phyloP scores from a whole-genome alignment of 2,113 vertebrate species.

The Taurulus bubalis region DNA sequence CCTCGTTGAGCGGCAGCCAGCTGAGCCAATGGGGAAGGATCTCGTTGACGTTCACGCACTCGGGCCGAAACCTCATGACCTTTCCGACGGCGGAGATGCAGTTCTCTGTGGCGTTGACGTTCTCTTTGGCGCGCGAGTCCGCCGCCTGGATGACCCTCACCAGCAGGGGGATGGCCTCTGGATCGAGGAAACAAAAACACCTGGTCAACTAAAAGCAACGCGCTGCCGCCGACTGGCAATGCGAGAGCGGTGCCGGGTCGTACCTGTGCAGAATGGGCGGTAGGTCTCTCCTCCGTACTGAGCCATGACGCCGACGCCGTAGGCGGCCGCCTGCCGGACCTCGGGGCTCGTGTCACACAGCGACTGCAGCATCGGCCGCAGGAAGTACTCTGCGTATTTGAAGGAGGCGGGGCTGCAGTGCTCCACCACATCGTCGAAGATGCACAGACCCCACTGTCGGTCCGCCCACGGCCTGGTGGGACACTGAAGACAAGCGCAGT shows the following conservation, averaged over 20 bases:
- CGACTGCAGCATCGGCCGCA: conserved; percentile 92
- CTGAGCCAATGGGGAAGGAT: conserved; percentile 97
- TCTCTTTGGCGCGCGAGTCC: conserved; percentile 95
- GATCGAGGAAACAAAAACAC: background rate
- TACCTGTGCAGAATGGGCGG: conserved; percentile 95
- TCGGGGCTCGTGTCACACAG: conserved; percentile 94
- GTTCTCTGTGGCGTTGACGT: conserved; percentile 98
- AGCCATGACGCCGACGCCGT: conserved; percentile 96
- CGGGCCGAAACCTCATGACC: conserved; percentile 94
- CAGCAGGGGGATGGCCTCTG: conserved; percentile 95
- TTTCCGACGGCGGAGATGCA: conserved; percentile 99
- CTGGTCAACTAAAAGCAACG: fast-evolving
- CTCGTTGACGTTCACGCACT: conserved; percentile 93
- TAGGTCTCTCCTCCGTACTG: conserved; percentile 97
- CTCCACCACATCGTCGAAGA: conserved; percentile 97
- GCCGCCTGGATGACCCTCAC: conserved; percentile 94
- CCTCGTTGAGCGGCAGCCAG: conserved; percentile 97
- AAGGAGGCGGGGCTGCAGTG: conserved; percentile 98
- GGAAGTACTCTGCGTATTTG: conserved; percentile 94
- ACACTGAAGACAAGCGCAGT: conserved; percentile 81
- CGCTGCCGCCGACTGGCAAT: too few species aligned
- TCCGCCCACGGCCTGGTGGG: conserved; percentile 96
- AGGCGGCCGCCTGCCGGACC: conserved; percentile 95
- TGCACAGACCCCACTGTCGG: conserved; percentile 97
- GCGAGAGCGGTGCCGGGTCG: fast-evolving